phyloP scores from a whole-genome alignment of 2,797 vertebrate genomes.

The Bradypus variegatus region DNA sequence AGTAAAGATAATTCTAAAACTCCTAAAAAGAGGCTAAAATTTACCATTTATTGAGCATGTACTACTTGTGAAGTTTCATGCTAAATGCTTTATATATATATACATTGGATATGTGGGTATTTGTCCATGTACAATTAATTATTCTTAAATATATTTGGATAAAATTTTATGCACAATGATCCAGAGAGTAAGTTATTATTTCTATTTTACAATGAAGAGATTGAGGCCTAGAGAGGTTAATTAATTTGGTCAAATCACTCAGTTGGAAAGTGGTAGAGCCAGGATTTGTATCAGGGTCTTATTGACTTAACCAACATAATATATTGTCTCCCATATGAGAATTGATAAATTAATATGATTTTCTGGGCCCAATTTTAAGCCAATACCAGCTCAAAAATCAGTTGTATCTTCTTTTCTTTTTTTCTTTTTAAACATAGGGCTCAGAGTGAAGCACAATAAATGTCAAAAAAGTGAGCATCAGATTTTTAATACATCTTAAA shows the following conservation, averaged over 20 bases:
- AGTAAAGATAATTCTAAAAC: neutral
- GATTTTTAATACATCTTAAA: conserved; percentile 1
- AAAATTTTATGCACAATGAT: neutral
- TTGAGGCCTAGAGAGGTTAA: neutral
- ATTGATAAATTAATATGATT: neutral
- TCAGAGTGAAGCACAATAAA: conserved; percentile 12
- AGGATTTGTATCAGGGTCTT: neutral
- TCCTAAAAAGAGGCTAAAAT: neutral
- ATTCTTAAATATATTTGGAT: neutral
- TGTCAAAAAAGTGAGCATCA: conserved; percentile 19
- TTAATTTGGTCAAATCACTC: conserved; percentile 12
- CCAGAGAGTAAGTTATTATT: neutral
- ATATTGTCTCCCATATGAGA: neutral
- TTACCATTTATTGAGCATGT: neutral
- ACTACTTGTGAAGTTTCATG: neutral
- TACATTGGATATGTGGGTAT: no score
- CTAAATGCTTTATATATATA: neutral
- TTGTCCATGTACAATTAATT: neutral
- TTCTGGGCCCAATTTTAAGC: neutral
- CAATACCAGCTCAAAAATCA: neutral
- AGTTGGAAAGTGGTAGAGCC: neutral
- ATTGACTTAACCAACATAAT: neutral
- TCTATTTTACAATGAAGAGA: neutral
- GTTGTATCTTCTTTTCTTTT: neutral
- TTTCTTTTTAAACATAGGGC: neutral